Evolutionary conservation across 2,888 invertebrate species (phyloP).

Genomic region (Chironomus tentans): DNA sequence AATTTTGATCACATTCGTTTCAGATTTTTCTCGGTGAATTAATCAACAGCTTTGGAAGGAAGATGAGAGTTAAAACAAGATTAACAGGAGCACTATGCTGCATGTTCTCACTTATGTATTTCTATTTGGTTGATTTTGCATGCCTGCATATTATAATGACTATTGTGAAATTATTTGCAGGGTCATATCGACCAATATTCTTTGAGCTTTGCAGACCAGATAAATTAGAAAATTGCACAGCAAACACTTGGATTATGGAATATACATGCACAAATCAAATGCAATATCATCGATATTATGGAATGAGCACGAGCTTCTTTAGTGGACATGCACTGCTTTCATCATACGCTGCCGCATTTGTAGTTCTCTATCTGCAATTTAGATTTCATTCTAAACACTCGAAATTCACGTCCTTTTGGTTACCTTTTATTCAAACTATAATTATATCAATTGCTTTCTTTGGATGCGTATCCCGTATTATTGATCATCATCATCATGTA

Average conservation of each 20-base stretch:
- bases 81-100: not conserved
- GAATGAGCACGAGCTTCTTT: not conserved
- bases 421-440: not conserved
- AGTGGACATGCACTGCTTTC: not conserved
- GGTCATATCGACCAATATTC: not conserved
- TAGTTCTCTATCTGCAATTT: not conserved
- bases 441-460: not conserved
- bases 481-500: not conserved
- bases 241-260: not conserved
- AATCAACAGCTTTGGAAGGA: not conserved
- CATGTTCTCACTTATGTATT: not conserved
- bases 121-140: not conserved
- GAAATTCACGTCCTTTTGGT: not conserved
- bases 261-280: not conserved
- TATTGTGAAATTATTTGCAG: not conserved
- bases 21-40: not conserved
- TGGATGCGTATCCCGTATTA: not conserved
- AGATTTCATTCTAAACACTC: not conserved
- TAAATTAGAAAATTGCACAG: not conserved
- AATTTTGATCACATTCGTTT: not conserved
- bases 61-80: not conserved
- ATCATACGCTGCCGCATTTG: not conserved
- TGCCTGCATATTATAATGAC: not conserved
- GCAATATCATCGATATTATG: not conserved
- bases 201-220: not conserved